phyloP scores from a whole-genome alignment of 2,888 invertebrate genomes.

The Lasius platythorax region DNA sequence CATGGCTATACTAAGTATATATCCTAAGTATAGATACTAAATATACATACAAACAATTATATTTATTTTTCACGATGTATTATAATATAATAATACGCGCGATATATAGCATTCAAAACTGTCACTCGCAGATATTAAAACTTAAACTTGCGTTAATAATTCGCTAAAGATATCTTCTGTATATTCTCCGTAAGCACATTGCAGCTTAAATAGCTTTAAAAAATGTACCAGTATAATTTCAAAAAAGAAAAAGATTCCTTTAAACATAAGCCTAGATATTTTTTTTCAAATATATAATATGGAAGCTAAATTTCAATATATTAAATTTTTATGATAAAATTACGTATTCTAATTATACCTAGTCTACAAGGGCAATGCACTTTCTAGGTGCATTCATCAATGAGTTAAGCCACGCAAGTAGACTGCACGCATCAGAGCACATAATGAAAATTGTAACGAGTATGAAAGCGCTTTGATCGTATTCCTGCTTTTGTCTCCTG shows the following conservation, averaged over 20 bases:
- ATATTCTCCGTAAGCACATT: background rate
- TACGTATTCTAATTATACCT: background rate
- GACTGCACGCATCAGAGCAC: conserved; percentile 37
- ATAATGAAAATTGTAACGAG: conserved; percentile 52
- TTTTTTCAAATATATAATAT: background rate
- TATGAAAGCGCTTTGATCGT: conserved; percentile 53
- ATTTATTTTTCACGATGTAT: background rate
- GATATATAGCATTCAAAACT: too few relatives aligned
- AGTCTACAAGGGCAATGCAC: background rate
- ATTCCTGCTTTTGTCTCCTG: conserved; percentile 15
- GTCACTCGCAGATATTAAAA: background rate
- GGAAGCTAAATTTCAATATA: background rate
- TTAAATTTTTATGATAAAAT: conserved; percentile 6
- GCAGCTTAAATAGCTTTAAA: background rate
- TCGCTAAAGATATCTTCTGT: background rate
- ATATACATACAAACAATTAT: background rate
- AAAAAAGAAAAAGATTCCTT: background rate
- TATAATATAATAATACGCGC: too few relatives aligned
- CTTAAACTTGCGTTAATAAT: background rate
- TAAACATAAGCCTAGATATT: background rate
- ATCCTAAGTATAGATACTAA: too few relatives aligned
- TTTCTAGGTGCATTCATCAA: conserved; percentile 17
- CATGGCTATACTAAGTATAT: too few relatives aligned
- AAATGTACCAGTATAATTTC: background rate
- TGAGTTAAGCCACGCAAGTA: conserved; percentile 34